These are phyloP conservation scores for Ditula angustiorana DNA, from an alignment of 2,888 invertebrate genomes.

Conservation along the genomic window DNA sequence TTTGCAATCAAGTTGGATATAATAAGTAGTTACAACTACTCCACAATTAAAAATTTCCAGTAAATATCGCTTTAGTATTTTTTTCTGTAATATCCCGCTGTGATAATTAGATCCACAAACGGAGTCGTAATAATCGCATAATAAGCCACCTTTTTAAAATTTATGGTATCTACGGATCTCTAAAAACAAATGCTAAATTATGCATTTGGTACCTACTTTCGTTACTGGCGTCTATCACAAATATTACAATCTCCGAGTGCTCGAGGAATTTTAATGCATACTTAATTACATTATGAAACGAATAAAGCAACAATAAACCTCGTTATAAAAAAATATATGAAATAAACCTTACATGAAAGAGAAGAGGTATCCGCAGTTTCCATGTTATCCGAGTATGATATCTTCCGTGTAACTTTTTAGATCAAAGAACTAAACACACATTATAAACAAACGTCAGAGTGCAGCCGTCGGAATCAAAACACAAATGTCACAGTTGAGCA, in stretches of 20 bases:
- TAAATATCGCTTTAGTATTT: too few relatives aligned
- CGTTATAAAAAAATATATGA: slow-evolving; percentile 22
- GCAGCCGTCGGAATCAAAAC: slow-evolving; percentile 37
- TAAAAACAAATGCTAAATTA: not conserved
- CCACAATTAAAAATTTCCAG: too few relatives aligned
- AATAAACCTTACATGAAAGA: slow-evolving; percentile 59
- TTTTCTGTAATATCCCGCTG: too few relatives aligned
- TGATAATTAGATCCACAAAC: too few relatives aligned
- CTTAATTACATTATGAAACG: slow-evolving; percentile 5
- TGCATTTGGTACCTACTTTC: not conserved
- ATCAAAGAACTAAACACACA: slow-evolving; percentile 30
- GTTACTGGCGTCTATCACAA: too few relatives aligned
- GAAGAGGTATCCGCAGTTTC: slow-evolving; percentile 58
- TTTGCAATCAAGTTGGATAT: too few relatives aligned
- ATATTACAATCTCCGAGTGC: not conserved
- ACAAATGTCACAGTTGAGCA: slow-evolving; percentile 37
- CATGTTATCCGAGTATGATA: slow-evolving; percentile 46
- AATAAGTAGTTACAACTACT: too few relatives aligned
- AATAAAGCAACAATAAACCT: not conserved
- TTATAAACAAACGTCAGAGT: slow-evolving; percentile 35
- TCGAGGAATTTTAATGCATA: not conserved
- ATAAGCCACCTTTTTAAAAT: too few relatives aligned
- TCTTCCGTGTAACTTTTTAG: slow-evolving; percentile 15
- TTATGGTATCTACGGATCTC: too few relatives aligned
- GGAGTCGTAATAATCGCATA: too few relatives aligned